Conservation (phyloP, 2,797 vertebrate genomes). For the Choloepus didactylus region DNA sequence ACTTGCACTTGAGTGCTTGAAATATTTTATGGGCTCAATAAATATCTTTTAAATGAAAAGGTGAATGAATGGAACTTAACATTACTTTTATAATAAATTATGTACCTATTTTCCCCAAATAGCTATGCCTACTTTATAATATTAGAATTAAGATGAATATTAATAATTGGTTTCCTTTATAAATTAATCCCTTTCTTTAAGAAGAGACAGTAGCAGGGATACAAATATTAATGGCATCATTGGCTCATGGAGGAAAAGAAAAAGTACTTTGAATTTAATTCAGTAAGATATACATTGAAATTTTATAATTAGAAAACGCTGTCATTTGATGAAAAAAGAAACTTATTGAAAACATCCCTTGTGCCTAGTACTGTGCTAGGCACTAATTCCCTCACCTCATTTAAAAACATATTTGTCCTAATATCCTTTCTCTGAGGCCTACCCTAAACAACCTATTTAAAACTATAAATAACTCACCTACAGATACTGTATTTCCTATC, state of each 20-base stretch:
- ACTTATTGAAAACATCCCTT: background rate
- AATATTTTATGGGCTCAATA: constrained; percentile 37
- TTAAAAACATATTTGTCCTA: background rate
- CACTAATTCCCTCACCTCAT: background rate
- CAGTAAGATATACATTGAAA: background rate
- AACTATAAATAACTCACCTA: background rate
- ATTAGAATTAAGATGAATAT: constrained; percentile 72
- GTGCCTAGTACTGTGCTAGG: background rate
- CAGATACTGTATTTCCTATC: background rate
- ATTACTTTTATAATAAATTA: background rate
- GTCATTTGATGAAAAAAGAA: background rate
- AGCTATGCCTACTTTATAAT: constrained; percentile 56
- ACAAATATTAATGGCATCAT: background rate
- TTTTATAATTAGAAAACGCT: background rate
- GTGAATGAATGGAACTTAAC: constrained; percentile 13
- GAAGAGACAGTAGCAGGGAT: constrained; percentile 10
- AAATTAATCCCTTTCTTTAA: constrained; percentile 50
- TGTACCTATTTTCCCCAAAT: constrained; percentile 70
- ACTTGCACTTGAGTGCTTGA: background rate
- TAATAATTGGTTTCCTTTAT: constrained; percentile 7
- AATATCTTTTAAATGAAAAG: constrained; percentile 40
- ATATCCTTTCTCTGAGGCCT: background rate
- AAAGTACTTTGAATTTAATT: constrained; percentile 10
- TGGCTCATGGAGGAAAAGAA: background rate
- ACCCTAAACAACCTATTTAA: background rate